phyloP scores from a whole-genome alignment of 30 jellyfish, hydroid and myxozoan species.

The Pelagia noctiluca region DNA sequence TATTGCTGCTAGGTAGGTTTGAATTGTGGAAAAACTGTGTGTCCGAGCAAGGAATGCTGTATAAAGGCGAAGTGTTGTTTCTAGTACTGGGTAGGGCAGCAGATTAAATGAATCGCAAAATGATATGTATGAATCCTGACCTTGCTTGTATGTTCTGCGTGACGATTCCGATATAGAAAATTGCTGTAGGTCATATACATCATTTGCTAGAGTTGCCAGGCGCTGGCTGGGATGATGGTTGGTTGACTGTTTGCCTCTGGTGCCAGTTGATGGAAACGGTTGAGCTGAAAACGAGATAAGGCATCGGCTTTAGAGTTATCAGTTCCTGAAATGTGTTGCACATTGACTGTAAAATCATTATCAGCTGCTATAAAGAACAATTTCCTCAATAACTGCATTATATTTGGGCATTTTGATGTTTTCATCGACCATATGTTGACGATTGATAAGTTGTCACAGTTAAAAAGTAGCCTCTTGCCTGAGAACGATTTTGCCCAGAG shows the following conservation, averaged over 20 bases:
- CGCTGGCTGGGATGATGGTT: neutral
- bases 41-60: neutral
- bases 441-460: too few relatives aligned
- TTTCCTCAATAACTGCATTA: neutral
- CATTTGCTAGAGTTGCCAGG: neutral
- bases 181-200: neutral
- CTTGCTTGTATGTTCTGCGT: neutral
- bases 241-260: constrained; percentile 2
- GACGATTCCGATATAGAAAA: neutral
- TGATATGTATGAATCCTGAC: neutral
- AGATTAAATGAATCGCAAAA: neutral
- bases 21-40: neutral
- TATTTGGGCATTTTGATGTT: too few relatives aligned
- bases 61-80: neutral
- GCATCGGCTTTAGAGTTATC: neutral
- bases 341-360: too few relatives aligned
- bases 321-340: neutral
- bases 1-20: constrained; percentile 7
- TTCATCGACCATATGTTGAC: too few relatives aligned
- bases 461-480: too few relatives aligned
- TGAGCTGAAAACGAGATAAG: neutral
- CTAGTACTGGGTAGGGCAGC: neutral
- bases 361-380: neutral
- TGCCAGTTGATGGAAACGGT: neutral
- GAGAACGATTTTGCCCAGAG: too few relatives aligned